phyloP scores from a whole-genome alignment of 2,888 invertebrate species.

The Melipona bicolor region DNA sequence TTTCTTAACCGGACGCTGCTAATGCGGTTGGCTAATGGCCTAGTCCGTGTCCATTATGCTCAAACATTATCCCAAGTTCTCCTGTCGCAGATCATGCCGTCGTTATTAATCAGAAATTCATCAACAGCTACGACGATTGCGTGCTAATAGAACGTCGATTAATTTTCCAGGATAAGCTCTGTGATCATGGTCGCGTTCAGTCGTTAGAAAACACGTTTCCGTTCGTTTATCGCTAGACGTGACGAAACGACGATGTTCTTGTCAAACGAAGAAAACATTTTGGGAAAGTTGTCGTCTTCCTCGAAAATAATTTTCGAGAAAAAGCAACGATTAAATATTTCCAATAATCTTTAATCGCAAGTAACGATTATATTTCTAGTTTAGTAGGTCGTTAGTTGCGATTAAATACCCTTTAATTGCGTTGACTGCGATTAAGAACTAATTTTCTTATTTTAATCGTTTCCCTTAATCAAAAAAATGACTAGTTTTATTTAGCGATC shows the following conservation, averaged over 20 bases:
- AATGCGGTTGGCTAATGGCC: slow-evolving; percentile 52
- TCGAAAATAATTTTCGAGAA: no score
- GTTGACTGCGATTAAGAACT: no score
- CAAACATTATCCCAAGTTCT: slow-evolving; percentile 51
- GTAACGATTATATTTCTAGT: no score
- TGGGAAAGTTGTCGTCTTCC: background rate
- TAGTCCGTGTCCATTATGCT: slow-evolving; percentile 50
- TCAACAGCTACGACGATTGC: slow-evolving; percentile 15
- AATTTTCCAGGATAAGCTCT: slow-evolving; percentile 16
- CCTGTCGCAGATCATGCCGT: slow-evolving; percentile 27
- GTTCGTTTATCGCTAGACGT: background rate
- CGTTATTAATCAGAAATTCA: slow-evolving; percentile 50
- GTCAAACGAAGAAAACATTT: background rate
- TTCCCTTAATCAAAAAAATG: no score
- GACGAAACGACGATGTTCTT: background rate
- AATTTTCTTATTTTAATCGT: no score
- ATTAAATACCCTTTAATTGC: no score
- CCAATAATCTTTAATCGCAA: no score
- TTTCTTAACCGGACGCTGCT: slow-evolving; percentile 42
- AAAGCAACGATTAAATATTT: no score
- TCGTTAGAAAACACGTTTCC: background rate
- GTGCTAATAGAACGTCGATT: slow-evolving; percentile 37
- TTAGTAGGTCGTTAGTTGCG: no score
- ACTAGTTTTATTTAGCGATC: no score
- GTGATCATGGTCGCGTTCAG: background rate